phyloP scores from a whole-genome alignment of 1,140 invertebrate genomes.

The Drosophila bocqueti region DNA sequence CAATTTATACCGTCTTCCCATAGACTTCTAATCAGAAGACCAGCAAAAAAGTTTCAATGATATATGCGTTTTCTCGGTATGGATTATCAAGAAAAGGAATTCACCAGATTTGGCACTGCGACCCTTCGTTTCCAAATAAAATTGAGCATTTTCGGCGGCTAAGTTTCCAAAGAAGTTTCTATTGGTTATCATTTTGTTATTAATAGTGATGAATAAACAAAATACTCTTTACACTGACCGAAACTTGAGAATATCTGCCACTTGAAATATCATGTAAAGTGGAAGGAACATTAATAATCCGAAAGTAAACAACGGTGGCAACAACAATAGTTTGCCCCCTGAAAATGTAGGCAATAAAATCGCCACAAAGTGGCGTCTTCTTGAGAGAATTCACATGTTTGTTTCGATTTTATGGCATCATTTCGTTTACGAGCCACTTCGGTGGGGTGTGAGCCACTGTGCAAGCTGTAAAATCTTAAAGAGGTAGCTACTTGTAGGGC shows the following conservation, averaged over 20 bases:
- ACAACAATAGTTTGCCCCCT: conserved; percentile 17
- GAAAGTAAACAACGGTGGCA: conserved; percentile 46
- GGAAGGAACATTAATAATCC: conserved; percentile 1
- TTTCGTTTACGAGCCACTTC: conserved; percentile 49
- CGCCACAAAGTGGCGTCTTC: conserved; percentile 39
- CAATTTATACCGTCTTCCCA: too few species aligned
- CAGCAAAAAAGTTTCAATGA: too few species aligned
- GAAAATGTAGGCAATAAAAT: conserved; percentile 17
- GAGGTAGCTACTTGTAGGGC: conserved; percentile 44
- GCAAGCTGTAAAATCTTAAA: conserved; percentile 60
- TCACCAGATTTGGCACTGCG: too few species aligned
- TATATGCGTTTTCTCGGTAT: too few species aligned
- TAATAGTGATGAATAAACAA: neutral
- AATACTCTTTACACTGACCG: neutral
- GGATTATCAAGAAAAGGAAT: too few species aligned
- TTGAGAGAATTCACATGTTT: conserved; percentile 50
- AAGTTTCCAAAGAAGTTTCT: too few species aligned
- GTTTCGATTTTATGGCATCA: conserved; percentile 53
- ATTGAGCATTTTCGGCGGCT: too few species aligned
- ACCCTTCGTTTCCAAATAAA: too few species aligned
- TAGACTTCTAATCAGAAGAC: too few species aligned
- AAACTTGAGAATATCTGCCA: neutral
- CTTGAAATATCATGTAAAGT: conserved; percentile 29
- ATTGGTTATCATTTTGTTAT: neutral
- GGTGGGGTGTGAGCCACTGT: conserved; percentile 43